A percentile compares a stretch with the other conserved stretches of the same genome.
phyloP scores from a whole-genome alignment of 2,797 vertebrate genomes.

The Characodon lateralis region DNA sequence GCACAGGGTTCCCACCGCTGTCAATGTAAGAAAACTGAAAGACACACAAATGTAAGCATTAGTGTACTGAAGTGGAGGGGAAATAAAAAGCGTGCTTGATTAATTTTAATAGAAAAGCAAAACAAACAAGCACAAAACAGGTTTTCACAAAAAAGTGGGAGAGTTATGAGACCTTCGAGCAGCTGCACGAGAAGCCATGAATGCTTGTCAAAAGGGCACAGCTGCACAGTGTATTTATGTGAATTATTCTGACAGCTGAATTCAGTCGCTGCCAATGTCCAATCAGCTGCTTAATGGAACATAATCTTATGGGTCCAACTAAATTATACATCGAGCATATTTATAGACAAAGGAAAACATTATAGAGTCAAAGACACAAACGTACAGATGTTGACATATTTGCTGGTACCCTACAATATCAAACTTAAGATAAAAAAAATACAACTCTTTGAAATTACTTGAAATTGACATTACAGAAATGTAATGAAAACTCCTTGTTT shows the following conservation, averaged over 20 bases:
- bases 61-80: constrained; percentile 4
- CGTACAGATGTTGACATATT: background rate
- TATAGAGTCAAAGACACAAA: background rate
- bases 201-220: constrained; percentile 34
- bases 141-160: constrained; percentile 24
- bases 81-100: background rate
- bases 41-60: constrained; percentile 13
- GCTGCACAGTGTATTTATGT: constrained; percentile 26
- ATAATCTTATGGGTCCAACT: constrained; percentile 23
- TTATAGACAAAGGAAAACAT: constrained; percentile 30
- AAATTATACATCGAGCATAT: constrained; percentile 33
- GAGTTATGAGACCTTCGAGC: constrained; percentile 54
- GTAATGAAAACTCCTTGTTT: background rate
- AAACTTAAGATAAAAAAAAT: background rate
- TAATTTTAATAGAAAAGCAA: constrained; percentile 1
- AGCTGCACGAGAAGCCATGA: constrained; percentile 59
- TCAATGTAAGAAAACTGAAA: constrained; percentile 90
- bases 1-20: constrained; percentile 83
- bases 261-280: constrained; percentile 26
- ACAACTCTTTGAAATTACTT: background rate
- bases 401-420: background rate
- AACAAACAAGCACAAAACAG: background rate
- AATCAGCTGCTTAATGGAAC: constrained; percentile 24
- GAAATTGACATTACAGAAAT: background rate
- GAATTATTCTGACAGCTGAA: constrained; percentile 47